A percentile compares a stretch with the other conserved stretches of the same genome.
These are phyloP conservation scores for Genyomyrus donnyi DNA, from an alignment of 2,113 vertebrate genomes.

Conservation along the genomic window DNA sequence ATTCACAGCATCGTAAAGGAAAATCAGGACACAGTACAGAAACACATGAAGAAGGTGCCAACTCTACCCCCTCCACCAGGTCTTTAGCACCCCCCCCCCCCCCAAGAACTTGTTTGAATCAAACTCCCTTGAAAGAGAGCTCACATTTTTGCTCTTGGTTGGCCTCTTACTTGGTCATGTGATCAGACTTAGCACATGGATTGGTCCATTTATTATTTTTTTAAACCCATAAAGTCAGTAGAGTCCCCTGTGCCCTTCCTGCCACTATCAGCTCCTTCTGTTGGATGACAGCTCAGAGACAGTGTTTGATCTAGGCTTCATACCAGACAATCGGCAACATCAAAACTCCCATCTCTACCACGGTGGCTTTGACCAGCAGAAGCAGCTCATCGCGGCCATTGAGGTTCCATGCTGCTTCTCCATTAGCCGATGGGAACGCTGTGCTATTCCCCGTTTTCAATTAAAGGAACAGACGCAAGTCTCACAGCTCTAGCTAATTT, in stretches of 20 bases:
- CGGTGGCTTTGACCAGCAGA: background rate
- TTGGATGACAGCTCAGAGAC: background rate
- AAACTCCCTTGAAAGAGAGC: background rate
- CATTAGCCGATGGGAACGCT: background rate
- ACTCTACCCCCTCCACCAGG: background rate
- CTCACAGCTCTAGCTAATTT: background rate
- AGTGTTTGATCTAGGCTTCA: background rate
- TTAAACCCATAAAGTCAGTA: background rate
- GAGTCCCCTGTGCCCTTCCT: background rate
- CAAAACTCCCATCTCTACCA: background rate
- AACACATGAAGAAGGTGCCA: background rate
- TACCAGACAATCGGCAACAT: background rate
- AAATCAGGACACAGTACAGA: conserved; percentile 4
- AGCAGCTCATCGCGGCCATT: background rate
- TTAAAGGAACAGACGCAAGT: background rate
- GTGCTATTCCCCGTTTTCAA: background rate
- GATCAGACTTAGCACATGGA: background rate
- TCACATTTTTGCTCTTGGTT: background rate
- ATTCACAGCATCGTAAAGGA: conserved; percentile 13
- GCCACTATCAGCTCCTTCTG: background rate
- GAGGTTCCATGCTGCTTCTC: background rate
- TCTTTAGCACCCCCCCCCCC: background rate
- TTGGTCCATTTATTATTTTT: background rate
- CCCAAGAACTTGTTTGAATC: background rate
- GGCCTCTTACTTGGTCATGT: conserved; percentile 16